These are phyloP conservation scores for Sinohyriopsis cumingii DNA, from an alignment of 2,888 invertebrate species.

Conservation along the genomic window DNA sequence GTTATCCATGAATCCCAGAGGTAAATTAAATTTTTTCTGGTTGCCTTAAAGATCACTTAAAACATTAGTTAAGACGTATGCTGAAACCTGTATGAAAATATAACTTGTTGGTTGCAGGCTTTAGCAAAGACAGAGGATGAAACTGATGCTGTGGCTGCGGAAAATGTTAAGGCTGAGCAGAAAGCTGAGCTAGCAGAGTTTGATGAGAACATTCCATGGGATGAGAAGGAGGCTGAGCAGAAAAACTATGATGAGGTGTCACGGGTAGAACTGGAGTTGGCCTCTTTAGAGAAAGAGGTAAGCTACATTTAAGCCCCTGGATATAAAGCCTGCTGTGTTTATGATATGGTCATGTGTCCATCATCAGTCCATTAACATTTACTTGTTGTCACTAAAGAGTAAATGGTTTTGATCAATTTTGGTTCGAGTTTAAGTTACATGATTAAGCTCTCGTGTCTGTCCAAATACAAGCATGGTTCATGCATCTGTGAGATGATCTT, in stretches of 20 bases:
- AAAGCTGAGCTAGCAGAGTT: constrained; percentile 85
- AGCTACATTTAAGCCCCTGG: not conserved
- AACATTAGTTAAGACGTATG: not conserved
- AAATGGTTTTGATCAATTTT: too few relatives aligned
- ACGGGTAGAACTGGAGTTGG: constrained; percentile 71
- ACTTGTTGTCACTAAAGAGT: too few relatives aligned
- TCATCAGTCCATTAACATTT: too few relatives aligned
- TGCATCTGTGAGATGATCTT: too few relatives aligned
- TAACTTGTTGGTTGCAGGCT: constrained; percentile 74
- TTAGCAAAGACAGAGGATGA: constrained; percentile 95
- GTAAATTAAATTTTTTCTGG: not conserved
- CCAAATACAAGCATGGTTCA: too few relatives aligned
- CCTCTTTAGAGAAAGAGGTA: constrained; percentile 72
- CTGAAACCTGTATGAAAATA: not conserved
- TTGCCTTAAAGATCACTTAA: not conserved
- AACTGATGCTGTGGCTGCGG: constrained; percentile 92
- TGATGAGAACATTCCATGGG: constrained; percentile 93
- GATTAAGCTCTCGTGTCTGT: too few relatives aligned
- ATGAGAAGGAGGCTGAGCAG: constrained; percentile 76
- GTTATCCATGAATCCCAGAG: too few relatives aligned
- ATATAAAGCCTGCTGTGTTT: too few relatives aligned
- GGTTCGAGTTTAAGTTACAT: too few relatives aligned
- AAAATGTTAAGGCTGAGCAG: constrained; percentile 90
- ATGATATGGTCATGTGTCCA: too few relatives aligned
- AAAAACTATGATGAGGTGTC: constrained; percentile 67